These are phyloP conservation scores for Atherinosoma microstoma DNA, from an alignment of 2,797 vertebrate genomes.

Conservation along the genomic window DNA sequence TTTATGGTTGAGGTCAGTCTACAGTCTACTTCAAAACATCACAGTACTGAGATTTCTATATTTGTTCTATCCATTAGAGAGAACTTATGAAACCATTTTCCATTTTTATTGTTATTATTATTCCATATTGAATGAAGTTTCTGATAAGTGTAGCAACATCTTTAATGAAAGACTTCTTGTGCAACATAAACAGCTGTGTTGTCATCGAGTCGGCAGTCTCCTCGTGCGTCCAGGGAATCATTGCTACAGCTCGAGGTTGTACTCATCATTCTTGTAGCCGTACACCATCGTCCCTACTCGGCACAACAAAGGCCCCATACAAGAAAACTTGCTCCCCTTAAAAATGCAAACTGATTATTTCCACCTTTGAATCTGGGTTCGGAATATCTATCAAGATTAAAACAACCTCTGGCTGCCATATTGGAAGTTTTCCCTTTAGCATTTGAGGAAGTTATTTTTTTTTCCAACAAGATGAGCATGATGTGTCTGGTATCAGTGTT, in stretches of 20 bases:
- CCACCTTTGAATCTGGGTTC: constrained; percentile 24
- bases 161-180: constrained; percentile 33
- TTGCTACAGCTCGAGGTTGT: constrained; percentile 48
- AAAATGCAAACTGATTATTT: constrained; percentile 37
- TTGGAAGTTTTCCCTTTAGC: background rate
- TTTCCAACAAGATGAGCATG: background rate
- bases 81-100: background rate
- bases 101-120: too few relatives aligned
- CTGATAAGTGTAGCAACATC: background rate
- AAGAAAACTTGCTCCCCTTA: constrained; percentile 27
- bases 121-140: constrained; percentile 1
- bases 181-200: constrained; percentile 35
- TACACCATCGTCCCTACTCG: constrained; percentile 37
- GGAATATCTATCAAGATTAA: constrained; percentile 3
- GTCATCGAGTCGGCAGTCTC: constrained; percentile 48
- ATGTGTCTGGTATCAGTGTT: background rate
- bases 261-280: constrained; percentile 50
- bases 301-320: constrained; percentile 45
- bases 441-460: background rate
- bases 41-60: background rate
- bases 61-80: too few relatives aligned
- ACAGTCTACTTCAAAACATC: background rate
- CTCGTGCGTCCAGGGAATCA: constrained; percentile 49
- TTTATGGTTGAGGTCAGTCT: background rate
- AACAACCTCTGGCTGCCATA: background rate